These are phyloP conservation scores for Dermolepida albohirtum DNA, from an alignment of 2,888 invertebrate genomes.

Conservation along the genomic window DNA sequence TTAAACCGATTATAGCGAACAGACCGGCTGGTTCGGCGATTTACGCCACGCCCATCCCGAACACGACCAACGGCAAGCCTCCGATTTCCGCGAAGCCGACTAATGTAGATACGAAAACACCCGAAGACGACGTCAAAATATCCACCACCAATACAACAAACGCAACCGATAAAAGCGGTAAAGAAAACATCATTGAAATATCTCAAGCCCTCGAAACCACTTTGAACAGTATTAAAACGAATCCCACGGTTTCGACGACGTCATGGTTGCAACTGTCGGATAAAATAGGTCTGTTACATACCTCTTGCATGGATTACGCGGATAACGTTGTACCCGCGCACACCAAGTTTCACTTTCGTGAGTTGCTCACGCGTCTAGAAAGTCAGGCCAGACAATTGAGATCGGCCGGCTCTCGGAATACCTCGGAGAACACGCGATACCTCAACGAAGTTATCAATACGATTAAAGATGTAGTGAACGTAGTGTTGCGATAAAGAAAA, in stretches of 20 bases:
- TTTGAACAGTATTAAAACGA: constrained; percentile 71
- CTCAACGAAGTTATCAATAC: constrained; percentile 80
- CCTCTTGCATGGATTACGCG: constrained; percentile 85
- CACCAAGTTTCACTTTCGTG: constrained; percentile 88
- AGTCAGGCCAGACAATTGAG: constrained; percentile 76
- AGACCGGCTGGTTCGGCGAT: constrained; percentile 71
- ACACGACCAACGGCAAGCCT: constrained; percentile 60
- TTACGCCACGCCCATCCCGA: constrained; percentile 80
- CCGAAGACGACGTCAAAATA: constrained; percentile 62
- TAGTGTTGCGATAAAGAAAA: constrained; percentile 68
- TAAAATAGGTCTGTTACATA: constrained; percentile 84
- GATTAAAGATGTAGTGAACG: constrained; percentile 79
- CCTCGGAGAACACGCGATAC: constrained; percentile 75
- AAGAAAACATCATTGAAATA: constrained; percentile 74
- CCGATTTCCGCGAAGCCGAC: constrained; percentile 67
- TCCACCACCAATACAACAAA: constrained; percentile 64
- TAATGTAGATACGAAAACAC: constrained; percentile 62
- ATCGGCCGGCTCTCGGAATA: constrained; percentile 77
- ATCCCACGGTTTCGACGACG: constrained; percentile 70
- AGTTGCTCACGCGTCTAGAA: constrained; percentile 78
- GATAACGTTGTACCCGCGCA: constrained; percentile 86
- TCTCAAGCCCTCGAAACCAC: constrained; percentile 75
- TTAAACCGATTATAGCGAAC: constrained; percentile 68
- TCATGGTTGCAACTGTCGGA: constrained; percentile 85
- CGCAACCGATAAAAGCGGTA: constrained; percentile 54